Base-by-base conservation (phyloP, 2,888 invertebrate species). In the Drosophila nigricruria region DNA sequence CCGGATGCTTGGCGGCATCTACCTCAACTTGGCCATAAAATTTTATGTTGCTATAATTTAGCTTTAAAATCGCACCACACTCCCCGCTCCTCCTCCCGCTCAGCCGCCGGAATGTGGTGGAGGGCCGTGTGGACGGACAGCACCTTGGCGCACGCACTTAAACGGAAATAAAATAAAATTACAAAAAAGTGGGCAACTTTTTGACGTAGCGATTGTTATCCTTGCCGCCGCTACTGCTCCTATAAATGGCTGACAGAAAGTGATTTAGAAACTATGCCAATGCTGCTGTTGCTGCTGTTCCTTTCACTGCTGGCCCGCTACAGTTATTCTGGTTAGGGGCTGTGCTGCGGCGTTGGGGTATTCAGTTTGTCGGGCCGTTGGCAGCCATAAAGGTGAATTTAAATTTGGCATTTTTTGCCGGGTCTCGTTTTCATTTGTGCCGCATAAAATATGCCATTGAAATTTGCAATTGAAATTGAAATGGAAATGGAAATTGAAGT, bases 181-280 rank as follows among this genome's bases (percentile, higher is more conserved):
- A 89, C 88, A 89, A 89, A 89, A 84, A 84, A 89, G 89, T 84
- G 89, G 81, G 89, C 76, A 84, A 84, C 88, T 87, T 84, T 84
- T 79, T 77, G 89, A 84, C 77, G 88, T 74, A 56, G 77, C 81
- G 84, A 85, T 85, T 87, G 89, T 89, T 89, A 85, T 85, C 89
- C 85, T 74, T 73, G 70, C 64, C 61, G 63, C 65, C 70, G 68
- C 45, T 34, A 52, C 56, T 70, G 57, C 63, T 62, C 38, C 63
- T 70, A 68, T 70, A 73, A 84, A 70, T 73, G 78, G 76, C 84
- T 89, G 89, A 89, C 89, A 87, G 89, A 71, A 87, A 89, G 88
- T 89, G 84, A 84, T 84, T 84, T 89, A 89, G 89, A 84, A 84
- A 84, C 84, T 84, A 89, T 84, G 79, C 81, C 70, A 75, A 57